These are phyloP conservation scores for Folsomia manolachei DNA, from an alignment of 2,888 invertebrate genomes.

Conservation along the genomic window DNA sequence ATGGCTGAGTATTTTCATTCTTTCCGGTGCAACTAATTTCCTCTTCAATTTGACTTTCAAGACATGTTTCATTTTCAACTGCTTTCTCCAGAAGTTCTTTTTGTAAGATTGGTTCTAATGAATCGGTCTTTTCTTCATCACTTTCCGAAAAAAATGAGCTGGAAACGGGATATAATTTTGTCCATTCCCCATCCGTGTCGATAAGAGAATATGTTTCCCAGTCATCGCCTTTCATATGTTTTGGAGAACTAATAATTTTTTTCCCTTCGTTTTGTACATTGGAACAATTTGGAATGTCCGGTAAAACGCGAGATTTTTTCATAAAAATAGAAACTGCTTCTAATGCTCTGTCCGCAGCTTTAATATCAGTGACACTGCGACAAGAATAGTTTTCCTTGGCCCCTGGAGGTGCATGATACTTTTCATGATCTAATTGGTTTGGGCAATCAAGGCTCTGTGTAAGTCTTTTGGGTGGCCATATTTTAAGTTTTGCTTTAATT, in stretches of 20 bases:
- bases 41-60: too few relatives aligned
- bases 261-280: background rate
- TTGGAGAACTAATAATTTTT: background rate
- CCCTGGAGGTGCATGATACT: constrained; percentile 3
- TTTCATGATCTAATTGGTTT: background rate
- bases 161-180: background rate
- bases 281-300: background rate
- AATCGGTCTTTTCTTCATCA: background rate
- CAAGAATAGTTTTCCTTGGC: background rate
- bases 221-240: background rate
- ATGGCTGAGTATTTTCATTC: background rate
- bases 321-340: background rate
- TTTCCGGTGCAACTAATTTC: background rate
- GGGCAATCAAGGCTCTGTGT: background rate
- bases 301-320: background rate
- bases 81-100: background rate
- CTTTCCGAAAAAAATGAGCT: background rate
- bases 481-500: background rate
- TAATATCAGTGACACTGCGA: background rate
- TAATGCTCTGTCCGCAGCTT: background rate
- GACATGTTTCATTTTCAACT: background rate
- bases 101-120: background rate
- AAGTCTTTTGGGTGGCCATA: too few relatives aligned
- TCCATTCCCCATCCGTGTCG: background rate
- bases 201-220: too few relatives aligned